Evolutionary conservation across 1,140 invertebrate species (phyloP).

Genomic region (Cotesia glomerata): DNA sequence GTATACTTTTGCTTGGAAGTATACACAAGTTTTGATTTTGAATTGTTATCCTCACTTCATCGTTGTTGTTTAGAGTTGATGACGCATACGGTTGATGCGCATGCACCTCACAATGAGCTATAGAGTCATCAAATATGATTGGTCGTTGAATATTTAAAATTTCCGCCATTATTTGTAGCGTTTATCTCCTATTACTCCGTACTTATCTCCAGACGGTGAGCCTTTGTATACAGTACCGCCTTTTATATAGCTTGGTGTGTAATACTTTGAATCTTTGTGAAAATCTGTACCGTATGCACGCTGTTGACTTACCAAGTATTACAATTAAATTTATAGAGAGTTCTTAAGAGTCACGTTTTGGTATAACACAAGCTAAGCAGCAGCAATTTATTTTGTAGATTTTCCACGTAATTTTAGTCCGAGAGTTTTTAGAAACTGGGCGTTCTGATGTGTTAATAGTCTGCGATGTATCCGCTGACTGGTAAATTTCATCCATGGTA

Average conservation of each 20-base stretch:
- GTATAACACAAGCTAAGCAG: constrained; percentile 17
- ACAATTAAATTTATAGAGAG: too few relatives aligned
- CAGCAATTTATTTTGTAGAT: neutral
- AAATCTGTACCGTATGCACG: too few relatives aligned
- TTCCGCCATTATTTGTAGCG: neutral
- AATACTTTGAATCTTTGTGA: too few relatives aligned
- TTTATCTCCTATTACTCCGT: too few relatives aligned
- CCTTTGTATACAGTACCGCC: too few relatives aligned
- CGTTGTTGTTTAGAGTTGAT: neutral
- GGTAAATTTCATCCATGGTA: neutral
- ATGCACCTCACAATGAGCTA: constrained; percentile 44
- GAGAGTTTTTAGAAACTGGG: neutral
- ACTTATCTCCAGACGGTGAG: too few relatives aligned
- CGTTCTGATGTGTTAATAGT: neutral
- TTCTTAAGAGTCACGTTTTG: too few relatives aligned
- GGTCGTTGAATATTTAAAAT: constrained; percentile 34
- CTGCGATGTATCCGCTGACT: neutral
- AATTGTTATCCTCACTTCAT: neutral
- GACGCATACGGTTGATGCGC: neutral
- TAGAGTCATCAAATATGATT: constrained; percentile 39
- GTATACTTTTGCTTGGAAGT: constrained; percentile 27
- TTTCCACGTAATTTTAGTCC: constrained; percentile 7
- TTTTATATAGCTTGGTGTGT: too few relatives aligned
- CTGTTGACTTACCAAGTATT: too few relatives aligned
- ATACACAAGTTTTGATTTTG: constrained; percentile 53